Evolutionary conservation across 1,140 invertebrate genomes (phyloP).

Genomic region (Diploscapter pachys): DNA sequence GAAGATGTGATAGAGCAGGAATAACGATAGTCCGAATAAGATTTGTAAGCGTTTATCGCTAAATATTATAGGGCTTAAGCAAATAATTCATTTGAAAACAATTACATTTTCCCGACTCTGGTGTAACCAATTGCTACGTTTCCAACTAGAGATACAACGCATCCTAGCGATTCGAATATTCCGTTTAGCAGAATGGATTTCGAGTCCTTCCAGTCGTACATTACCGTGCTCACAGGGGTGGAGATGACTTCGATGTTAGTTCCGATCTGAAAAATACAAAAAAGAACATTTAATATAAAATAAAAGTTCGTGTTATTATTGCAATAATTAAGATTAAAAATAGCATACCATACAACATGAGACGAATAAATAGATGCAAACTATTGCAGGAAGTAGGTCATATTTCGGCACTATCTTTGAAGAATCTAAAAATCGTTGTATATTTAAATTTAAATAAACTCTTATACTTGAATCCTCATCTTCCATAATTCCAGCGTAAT

Average conservation of each 20-base stretch:
- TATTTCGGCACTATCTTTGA: constrained; percentile 16
- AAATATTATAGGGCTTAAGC: not conserved
- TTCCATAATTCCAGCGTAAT: constrained; percentile 30
- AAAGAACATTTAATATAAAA: too few relatives aligned
- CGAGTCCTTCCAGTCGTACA: constrained; percentile 34
- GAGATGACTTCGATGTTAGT: constrained; percentile 11
- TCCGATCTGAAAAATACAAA: too few relatives aligned
- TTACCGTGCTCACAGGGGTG: constrained; percentile 31
- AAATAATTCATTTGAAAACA: not conserved
- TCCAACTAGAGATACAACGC: constrained; percentile 26
- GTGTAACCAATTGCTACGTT: constrained; percentile 30
- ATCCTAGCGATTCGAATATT: constrained; percentile 22
- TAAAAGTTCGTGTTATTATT: not conserved
- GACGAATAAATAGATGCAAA: constrained; percentile 30
- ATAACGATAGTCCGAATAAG: constrained; percentile 30
- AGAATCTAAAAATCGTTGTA: constrained; percentile 2
- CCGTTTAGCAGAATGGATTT: constrained; percentile 36
- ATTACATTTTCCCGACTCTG: constrained; percentile 26
- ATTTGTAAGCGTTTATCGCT: constrained; percentile 38
- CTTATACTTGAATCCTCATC: constrained; percentile 9
- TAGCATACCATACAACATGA: constrained; percentile 28
- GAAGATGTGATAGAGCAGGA: constrained; percentile 32
- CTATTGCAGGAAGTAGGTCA: constrained; percentile 19
- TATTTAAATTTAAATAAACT: not conserved
- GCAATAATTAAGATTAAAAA: not conserved